Percentiles rank a stretch among this genome's conserved stretches.
Evolutionary conservation across 2,888 invertebrate species (phyloP).

Genomic region (Drosophila robusta): DNA sequence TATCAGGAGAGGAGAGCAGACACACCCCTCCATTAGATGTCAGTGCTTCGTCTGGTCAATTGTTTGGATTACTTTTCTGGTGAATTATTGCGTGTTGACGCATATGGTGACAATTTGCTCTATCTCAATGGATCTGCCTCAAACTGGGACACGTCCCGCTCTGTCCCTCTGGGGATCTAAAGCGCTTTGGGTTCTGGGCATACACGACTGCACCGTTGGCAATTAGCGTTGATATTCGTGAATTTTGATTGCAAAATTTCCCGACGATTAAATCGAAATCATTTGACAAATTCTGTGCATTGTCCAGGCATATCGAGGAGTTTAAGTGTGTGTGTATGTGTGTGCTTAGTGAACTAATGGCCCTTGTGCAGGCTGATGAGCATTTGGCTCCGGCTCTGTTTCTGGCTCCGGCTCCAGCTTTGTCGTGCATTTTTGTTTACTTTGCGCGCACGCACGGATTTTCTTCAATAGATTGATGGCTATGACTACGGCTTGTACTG

Average conservation of each 20-base stretch:
- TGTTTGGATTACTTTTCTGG: constrained; percentile 85
- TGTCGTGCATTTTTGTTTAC: constrained; percentile 52
- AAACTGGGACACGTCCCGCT: constrained; percentile 11
- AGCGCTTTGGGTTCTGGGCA: constrained; percentile 57
- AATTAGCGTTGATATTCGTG: constrained; percentile 81
- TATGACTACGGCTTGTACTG: constrained; percentile 46
- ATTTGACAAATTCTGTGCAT: constrained; percentile 60
- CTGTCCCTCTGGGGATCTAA: constrained; percentile 48
- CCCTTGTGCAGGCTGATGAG: constrained; percentile 42
- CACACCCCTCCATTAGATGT: constrained; percentile 78
- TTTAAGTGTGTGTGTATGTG: constrained; percentile 7
- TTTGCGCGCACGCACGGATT: constrained; percentile 75
- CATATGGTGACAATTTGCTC: constrained; percentile 85
- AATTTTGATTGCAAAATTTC: constrained; percentile 81
- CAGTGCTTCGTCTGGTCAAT: constrained; percentile 81
- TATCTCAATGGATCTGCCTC: constrained; percentile 31
- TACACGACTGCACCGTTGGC: constrained; percentile 51
- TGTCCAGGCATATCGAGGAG: constrained; percentile 18
- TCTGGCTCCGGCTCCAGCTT: constrained; percentile 20
- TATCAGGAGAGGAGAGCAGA: constrained; percentile 32
- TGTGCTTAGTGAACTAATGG: constrained; percentile 44
- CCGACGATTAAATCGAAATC: constrained; percentile 84
- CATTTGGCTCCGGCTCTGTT: constrained; percentile 8
- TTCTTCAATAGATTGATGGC: constrained; percentile 74
- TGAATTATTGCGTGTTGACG: constrained; percentile 86